phyloP scores from a whole-genome alignment of 2,113 vertebrate species.

The Chionis minor region DNA sequence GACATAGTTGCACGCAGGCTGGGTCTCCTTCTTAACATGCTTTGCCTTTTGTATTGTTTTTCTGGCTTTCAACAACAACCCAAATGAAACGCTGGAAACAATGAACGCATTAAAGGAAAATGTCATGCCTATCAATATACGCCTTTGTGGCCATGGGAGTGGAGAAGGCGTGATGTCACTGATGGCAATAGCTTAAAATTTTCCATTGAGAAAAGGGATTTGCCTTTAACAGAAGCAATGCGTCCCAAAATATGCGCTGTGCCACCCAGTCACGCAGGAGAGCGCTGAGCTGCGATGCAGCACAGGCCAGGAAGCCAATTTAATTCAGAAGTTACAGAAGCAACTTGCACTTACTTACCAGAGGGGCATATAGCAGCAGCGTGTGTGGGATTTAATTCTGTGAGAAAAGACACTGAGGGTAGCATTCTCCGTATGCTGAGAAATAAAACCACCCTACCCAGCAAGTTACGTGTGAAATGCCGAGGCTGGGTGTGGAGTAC shows the following conservation, averaged over 20 bases:
- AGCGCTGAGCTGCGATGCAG: not conserved
- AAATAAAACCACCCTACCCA: not conserved
- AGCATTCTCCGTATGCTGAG: slow-evolving; percentile 2
- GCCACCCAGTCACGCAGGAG: slow-evolving; percentile 10
- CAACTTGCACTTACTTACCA: slow-evolving; percentile 29
- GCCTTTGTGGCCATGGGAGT: slow-evolving; percentile 61
- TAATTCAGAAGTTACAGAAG: slow-evolving; percentile 49
- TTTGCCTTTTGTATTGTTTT: slow-evolving; percentile 47
- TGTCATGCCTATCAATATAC: slow-evolving; percentile 63
- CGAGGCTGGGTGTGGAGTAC: accelerated
- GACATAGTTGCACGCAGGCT: not conserved
- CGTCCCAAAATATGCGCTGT: not conserved
- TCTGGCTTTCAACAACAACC: slow-evolving; percentile 50
- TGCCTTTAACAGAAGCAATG: slow-evolving; percentile 43
- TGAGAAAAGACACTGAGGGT: slow-evolving; percentile 4
- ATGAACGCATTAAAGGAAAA: slow-evolving; percentile 70
- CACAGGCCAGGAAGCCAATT: not conserved
- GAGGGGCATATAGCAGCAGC: not conserved
- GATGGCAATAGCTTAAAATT: slow-evolving; percentile 63
- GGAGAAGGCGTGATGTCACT: slow-evolving; percentile 58
- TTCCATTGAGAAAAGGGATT: slow-evolving; percentile 71
- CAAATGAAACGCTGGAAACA: slow-evolving; percentile 62
- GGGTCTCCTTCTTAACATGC: slow-evolving; percentile 12
- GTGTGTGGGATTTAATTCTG: slow-evolving; percentile 4
- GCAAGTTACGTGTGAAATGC: not conserved